Conservation (phyloP, 2,113 vertebrate species). For the Ivindomyrus marchei region DNA sequence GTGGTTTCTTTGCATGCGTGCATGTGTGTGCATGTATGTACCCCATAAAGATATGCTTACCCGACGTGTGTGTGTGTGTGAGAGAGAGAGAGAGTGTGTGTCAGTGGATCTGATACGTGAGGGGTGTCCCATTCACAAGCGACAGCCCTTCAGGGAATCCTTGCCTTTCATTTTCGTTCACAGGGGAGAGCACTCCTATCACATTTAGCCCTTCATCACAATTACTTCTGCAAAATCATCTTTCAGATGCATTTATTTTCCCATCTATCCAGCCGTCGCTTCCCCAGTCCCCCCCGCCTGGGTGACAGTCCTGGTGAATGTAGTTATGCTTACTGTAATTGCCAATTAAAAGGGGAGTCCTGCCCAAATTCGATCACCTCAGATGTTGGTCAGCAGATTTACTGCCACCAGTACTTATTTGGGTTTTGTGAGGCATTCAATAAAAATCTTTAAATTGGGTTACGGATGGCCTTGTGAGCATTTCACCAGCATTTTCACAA, state of each 20-base stretch:
- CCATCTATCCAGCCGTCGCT: neutral
- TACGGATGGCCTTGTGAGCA: neutral
- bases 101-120: neutral
- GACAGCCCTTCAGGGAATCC: neutral
- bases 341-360: neutral
- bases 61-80: too few species aligned
- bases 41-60: too few species aligned
- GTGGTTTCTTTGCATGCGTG: neutral
- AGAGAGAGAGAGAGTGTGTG: neutral
- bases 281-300: neutral
- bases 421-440: neutral
- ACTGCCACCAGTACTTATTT: neutral
- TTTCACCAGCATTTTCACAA: neutral
- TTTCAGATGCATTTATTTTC: neutral
- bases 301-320: neutral
- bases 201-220: slow-evolving; percentile 7
- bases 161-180: neutral
- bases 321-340: slow-evolving; percentile 12
- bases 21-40: neutral
- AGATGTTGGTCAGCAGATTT: neutral
- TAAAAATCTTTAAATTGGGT: neutral
- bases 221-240: neutral
- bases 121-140: neutral
- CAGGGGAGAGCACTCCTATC: neutral
- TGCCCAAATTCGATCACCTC: neutral